phyloP scores from a whole-genome alignment of 2,797 vertebrate species.

The Sebastes reedi region DNA sequence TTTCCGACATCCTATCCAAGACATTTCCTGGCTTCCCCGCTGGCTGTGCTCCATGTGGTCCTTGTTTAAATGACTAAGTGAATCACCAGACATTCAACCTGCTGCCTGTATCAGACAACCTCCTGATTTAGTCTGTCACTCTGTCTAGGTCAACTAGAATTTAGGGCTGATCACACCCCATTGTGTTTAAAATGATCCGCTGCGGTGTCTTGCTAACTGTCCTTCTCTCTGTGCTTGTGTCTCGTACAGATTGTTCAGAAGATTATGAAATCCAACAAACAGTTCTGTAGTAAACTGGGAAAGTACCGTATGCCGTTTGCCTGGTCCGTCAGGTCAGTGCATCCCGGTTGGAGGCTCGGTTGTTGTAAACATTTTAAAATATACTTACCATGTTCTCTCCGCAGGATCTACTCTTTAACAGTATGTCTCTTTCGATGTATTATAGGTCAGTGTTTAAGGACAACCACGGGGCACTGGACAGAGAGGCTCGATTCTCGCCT shows the following conservation, averaged over 20 bases:
- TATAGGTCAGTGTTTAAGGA: conserved; percentile 95
- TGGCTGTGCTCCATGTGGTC: conserved; percentile 53
- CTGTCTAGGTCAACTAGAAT: conserved; percentile 27
- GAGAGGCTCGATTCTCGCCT: conserved; percentile 95
- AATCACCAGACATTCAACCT: conserved; percentile 54
- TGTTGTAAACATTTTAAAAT: neutral
- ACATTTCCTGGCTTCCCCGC: conserved; percentile 46
- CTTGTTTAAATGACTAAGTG: conserved; percentile 63
- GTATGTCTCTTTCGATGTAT: neutral
- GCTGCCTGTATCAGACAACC: conserved; percentile 50
- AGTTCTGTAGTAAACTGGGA: conserved; percentile 95
- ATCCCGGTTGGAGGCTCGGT: neutral
- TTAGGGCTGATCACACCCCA: conserved; percentile 17
- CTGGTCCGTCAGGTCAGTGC: conserved; percentile 93
- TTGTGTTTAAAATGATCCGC: conserved; percentile 27
- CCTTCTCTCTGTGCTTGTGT: conserved; percentile 17
- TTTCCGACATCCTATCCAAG: conserved; percentile 50
- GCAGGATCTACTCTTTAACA: neutral
- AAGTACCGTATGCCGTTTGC: conserved; percentile 98
- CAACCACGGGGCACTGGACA: conserved; percentile 93
- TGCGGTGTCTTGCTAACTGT: conserved; percentile 29
- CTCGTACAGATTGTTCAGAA: conserved; percentile 91
- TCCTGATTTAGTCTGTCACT: conserved; percentile 43
- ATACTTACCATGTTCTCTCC: neutral
- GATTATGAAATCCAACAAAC: conserved; percentile 94